Evolutionary conservation across 2,888 invertebrate species (phyloP), one percentile per base, ranked within the genome.

Genomic region (Oscheius sp.): DNA sequence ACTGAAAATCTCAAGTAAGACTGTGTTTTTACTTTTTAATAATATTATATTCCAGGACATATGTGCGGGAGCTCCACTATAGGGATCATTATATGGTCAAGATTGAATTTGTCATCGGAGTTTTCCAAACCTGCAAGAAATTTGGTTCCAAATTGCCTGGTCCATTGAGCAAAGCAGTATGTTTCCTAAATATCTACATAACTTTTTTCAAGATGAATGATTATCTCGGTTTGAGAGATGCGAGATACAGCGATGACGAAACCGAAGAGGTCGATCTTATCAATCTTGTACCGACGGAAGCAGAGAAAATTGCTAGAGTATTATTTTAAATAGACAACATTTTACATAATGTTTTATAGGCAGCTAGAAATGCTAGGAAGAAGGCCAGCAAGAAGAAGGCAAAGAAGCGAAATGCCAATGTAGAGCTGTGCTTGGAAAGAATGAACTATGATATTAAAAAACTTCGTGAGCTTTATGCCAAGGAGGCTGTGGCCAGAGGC

Each of bases 321-420:
- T 53, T n/a, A 21, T 49, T 49, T 49, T 13, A 7, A 2, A 3
- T 16, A 5, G 49, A 21, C 9, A 35, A 9, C 9, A 6, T 35
- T 35, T 35, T 9, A 35, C 6, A 16, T 18, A 5, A 49, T 49
- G 21, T 53, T 53, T 53, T 21, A n/a, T n/a, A 53, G 53, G 23
- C 18, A 18, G 25, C 25, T 21, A 53, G 21, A 21, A 53, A 53
- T 53, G 53, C 53, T 3, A 53, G 21, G 53, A 53, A 53, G 21
- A 53, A 53, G 53, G 53, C 53, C 53, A 53, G 25, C 53, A 53
- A 21, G 53, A 53, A 53, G 53, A 53, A 53, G 53, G 53, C 53
- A 23, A 53, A 53, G 21, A 16, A 18, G 18, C 18, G 53, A 53
- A 21, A 53, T 12, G 53, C 53, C 25, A 21, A 53, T 2, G 23